Base-by-base conservation (phyloP, 1,140 invertebrate species). In the Lerema accius region DNA sequence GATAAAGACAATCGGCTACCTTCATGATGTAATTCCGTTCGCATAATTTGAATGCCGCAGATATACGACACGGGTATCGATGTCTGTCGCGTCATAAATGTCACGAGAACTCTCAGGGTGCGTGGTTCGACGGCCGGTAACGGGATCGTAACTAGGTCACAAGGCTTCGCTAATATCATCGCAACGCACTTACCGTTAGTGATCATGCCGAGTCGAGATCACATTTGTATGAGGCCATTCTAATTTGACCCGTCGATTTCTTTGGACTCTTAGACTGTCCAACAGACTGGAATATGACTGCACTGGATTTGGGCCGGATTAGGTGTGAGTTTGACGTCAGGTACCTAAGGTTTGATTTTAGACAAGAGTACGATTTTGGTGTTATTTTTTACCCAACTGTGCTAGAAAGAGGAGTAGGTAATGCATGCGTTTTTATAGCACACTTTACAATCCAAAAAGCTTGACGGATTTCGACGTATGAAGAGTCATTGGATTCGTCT, bases 81-180 rank as follows among this genome's bases (percentile, higher is more conserved):
- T 45, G 42, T 53, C 32, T 56, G 46, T 49, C 46, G 23, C 19
- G 51, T 19, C 39, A 56, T 56, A 56, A 56, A 56, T 45, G 23
- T 43, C 51, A 45, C 39, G 53, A 56, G 19, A 37, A 9, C 48
- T 50, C 26, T 49, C 40, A 32, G 53, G 53, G 53, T 56, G 39
- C 67, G 65, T 43, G 65, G 79, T 82, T 80, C 73, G 66, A 73
- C 39, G 75, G 51, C 79, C 79, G 67, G 58, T 73, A 80, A 80
- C 80, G 77, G 75, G 67, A 67, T 17, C 7, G 28, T 28, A 78
- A 71, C 71, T 82, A 64, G 77, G 77, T 82, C 76, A 82, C 62
- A 69, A 80, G 80, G 80, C 73, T 79, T 79, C 65, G 76, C 80
- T 83, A 80, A 83, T 83, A 83, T 80, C 77, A 79, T 76, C 73